These are phyloP conservation scores for Melanargia galathea DNA, from an alignment of 2,888 invertebrate genomes.

Conservation along the genomic window DNA sequence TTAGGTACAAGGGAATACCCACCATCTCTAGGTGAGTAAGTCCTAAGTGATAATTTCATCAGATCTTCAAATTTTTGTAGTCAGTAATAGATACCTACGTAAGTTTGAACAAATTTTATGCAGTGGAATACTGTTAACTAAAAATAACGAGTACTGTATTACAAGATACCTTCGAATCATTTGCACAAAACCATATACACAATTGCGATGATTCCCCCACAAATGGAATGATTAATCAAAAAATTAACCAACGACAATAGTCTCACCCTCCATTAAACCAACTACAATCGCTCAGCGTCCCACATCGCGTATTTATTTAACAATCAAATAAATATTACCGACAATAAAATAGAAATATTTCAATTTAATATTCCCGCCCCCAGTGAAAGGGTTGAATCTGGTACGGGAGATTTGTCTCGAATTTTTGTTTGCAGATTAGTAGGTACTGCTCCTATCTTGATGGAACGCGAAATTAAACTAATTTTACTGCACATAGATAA, in stretches of 20 bases:
- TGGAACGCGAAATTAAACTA: slow-evolving; percentile 77
- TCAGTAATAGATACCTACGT: too few species aligned
- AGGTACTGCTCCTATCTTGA: slow-evolving; percentile 64
- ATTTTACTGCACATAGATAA: slow-evolving; percentile 46
- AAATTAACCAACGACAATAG: slow-evolving; percentile 80
- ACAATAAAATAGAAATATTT: slow-evolving; percentile 81
- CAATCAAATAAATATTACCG: slow-evolving; percentile 82
- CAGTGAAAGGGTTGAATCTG: slow-evolving; percentile 73
- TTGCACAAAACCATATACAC: slow-evolving; percentile 60
- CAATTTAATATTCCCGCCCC: slow-evolving; percentile 77
- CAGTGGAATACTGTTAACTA: neutral
- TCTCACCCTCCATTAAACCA: slow-evolving; percentile 71
- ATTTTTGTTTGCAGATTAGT: slow-evolving; percentile 69
- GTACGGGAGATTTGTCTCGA: slow-evolving; percentile 54
- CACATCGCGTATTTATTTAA: slow-evolving; percentile 80
- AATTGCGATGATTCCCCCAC: slow-evolving; percentile 65
- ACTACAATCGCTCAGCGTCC: slow-evolving; percentile 74
- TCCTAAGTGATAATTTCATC: too few species aligned
- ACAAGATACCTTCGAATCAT: slow-evolving; percentile 43
- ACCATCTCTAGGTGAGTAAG: too few species aligned
- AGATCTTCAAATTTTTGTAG: too few species aligned
- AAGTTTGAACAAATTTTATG: neutral
- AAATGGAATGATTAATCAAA: slow-evolving; percentile 79
- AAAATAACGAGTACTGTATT: slow-evolving; percentile 5
- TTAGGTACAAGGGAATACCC: too few species aligned